Conservation (phyloP, 2,797 vertebrate genomes). For the Numenius phaeopus region DNA sequence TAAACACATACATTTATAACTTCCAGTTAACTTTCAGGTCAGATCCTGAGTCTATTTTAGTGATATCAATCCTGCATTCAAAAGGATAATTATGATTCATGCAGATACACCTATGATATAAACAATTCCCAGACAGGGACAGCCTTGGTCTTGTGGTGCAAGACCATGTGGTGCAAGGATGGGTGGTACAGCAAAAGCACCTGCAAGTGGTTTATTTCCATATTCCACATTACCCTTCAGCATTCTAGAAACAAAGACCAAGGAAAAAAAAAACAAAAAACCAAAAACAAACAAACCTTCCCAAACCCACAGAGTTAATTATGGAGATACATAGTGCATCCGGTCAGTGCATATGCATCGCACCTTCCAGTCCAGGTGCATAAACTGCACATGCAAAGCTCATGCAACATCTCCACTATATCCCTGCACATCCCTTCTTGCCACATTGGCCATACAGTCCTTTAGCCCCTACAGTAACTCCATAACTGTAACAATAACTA, state of each 20-base stretch:
- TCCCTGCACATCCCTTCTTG: background rate
- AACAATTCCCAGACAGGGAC: background rate
- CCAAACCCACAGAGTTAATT: background rate
- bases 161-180: background rate
- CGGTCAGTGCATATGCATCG: background rate
- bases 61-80: background rate
- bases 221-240: background rate
- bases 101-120: background rate
- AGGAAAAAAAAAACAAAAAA: background rate
- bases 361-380: background rate
- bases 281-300: background rate
- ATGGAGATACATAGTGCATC: background rate
- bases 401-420: background rate
- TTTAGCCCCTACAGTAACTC: background rate
- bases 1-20: background rate
- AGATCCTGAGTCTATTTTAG: background rate
- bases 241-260: background rate
- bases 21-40: conserved; percentile 18
- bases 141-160: background rate
- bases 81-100: background rate
- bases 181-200: background rate
- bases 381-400: background rate
- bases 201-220: accelerated
- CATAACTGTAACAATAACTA: background rate
- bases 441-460: background rate